Conservation (phyloP, 2,888 invertebrate species). For the Sinotaia quadrata region DNA sequence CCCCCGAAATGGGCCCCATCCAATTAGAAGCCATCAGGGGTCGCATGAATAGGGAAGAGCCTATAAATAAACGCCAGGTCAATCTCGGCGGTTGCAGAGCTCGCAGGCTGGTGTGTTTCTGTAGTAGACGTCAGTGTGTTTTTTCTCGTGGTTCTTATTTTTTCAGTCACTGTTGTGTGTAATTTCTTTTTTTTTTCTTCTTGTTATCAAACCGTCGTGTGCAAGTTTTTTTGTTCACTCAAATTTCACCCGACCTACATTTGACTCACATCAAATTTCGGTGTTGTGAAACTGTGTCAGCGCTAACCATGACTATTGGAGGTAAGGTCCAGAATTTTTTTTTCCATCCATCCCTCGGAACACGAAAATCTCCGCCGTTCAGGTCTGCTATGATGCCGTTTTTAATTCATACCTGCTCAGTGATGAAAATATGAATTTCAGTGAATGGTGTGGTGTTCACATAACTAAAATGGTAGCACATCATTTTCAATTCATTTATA, state of each 20-base stretch:
- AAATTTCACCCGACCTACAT: slow-evolving; percentile 2
- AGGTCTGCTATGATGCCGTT: no score
- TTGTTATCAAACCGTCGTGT: not conserved
- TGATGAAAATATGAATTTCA: no score
- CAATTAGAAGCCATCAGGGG: slow-evolving; percentile 15
- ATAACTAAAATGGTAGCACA: no score
- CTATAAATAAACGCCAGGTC: slow-evolving; percentile 22
- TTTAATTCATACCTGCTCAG: no score
- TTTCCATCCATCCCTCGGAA: slow-evolving; percentile 1
- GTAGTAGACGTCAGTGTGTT: slow-evolving; percentile 13
- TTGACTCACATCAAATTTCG: slow-evolving; percentile 1
- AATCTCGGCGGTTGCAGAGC: slow-evolving; percentile 6
- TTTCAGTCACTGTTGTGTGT: slow-evolving; percentile 24
- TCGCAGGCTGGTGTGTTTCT: slow-evolving; percentile 16
- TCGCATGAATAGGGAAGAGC: slow-evolving; percentile 18
- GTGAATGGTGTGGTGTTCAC: no score
- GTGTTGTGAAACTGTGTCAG: slow-evolving; percentile 6
- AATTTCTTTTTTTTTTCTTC: slow-evolving; percentile 10
- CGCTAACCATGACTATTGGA: slow-evolving; percentile 17
- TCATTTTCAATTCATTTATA: no score
- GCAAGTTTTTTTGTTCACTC: slow-evolving; percentile 13
- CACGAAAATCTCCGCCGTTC: no score
- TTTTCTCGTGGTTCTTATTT: slow-evolving; percentile 10
- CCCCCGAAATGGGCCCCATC: slow-evolving; percentile 9
- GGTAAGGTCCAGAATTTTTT: slow-evolving; percentile 1